Evolutionary conservation across 1,140 invertebrate species (phyloP).

Genomic region (Hormaphis cornu): DNA sequence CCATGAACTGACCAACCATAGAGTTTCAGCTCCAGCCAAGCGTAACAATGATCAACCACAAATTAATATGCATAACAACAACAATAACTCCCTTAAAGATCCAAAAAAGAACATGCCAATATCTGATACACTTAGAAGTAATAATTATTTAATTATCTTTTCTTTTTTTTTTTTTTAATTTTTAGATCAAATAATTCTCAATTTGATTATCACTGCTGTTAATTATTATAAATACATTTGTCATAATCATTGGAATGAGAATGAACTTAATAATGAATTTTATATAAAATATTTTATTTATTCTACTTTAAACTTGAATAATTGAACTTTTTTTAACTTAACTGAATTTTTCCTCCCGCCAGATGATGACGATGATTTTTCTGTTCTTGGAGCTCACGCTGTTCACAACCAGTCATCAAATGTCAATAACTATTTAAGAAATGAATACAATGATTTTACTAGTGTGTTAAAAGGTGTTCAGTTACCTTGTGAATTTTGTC

Average conservation of each 20-base stretch:
- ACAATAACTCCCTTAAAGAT: background rate
- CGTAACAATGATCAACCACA: constrained; percentile 26
- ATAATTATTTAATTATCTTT: background rate
- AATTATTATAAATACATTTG: too few species aligned
- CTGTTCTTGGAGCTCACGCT: background rate
- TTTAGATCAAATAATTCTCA: background rate
- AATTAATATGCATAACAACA: constrained; percentile 12
- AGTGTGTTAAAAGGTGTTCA: background rate
- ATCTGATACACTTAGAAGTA: background rate
- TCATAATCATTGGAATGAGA: too few species aligned
- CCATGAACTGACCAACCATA: background rate
- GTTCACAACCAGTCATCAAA: background rate
- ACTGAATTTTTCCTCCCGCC: background rate
- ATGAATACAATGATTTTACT: background rate
- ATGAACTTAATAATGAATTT: too few species aligned
- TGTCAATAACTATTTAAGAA: background rate
- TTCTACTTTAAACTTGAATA: too few species aligned
- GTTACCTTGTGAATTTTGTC: constrained; percentile 17
- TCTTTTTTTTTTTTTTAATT: too few species aligned
- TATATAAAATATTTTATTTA: too few species aligned
- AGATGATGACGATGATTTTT: constrained; percentile 22
- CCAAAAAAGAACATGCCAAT: background rate
- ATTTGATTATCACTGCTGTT: background rate
- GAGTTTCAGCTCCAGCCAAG: background rate
- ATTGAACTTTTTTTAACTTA: too few species aligned